Conservation (phyloP, 2,113 vertebrate genomes). For the Ctenomys sociabilis region DNA sequence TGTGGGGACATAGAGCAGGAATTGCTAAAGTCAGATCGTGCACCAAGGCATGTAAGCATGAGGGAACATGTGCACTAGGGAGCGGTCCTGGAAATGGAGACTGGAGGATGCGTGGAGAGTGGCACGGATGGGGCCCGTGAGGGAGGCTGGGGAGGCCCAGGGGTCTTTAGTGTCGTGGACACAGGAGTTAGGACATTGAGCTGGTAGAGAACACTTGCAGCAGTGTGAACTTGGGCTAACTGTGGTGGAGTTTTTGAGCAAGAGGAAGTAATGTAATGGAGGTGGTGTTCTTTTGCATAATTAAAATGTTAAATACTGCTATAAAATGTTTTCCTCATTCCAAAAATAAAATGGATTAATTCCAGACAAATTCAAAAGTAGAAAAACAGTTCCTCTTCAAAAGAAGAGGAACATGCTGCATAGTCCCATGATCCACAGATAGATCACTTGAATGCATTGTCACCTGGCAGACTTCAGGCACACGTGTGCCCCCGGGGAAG, state of each 20-base stretch:
- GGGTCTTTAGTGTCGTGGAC: background rate
- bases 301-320: conserved; percentile 19
- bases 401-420: conserved; percentile 9
- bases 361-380: conserved; percentile 21
- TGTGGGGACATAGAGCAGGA: background rate
- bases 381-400: conserved; percentile 36
- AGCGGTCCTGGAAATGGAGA: accelerated
- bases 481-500: background rate
- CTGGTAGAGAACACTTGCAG: background rate
- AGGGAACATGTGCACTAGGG: accelerated
- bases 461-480: background rate
- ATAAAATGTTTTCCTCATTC: conserved; percentile 27
- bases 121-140: no score
- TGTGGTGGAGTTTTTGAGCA: conserved; percentile 11
- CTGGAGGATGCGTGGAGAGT: accelerated
- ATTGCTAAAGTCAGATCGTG: background rate
- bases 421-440: background rate
- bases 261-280: conserved; percentile 26
- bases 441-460: background rate
- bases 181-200: background rate
- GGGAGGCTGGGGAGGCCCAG: background rate
- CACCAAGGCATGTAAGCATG: background rate
- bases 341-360: conserved; percentile 34
- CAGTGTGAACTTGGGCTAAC: background rate
- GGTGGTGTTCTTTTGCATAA: conserved; percentile 37